Conservation (phyloP, 2,888 invertebrate genomes). For the Drosophila phalerata region DNA sequence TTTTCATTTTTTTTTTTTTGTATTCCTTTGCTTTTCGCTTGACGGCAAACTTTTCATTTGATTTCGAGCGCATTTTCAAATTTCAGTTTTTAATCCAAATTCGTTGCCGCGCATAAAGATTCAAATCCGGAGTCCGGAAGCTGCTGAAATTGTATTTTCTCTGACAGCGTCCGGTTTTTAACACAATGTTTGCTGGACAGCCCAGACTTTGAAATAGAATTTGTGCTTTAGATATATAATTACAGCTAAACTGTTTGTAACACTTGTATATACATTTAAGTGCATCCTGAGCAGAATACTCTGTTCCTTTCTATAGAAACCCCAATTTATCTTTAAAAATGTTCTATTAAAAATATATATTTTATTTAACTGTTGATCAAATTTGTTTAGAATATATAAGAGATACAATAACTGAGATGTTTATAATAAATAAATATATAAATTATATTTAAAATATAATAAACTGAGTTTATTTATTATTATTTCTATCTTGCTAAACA, state of each 20-base stretch:
- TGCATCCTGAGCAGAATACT: not conserved
- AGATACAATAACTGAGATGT: too few species aligned
- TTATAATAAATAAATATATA: too few species aligned
- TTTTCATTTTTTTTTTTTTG: not conserved
- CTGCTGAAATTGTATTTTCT: constrained; percentile 4
- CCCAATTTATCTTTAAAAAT: too few species aligned
- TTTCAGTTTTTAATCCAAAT: constrained; percentile 28
- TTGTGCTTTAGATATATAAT: not conserved
- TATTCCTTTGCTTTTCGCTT: not conserved
- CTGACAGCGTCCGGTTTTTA: constrained; percentile 18
- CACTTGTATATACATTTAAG: not conserved
- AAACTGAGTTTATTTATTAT: too few species aligned
- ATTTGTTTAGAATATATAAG: too few species aligned
- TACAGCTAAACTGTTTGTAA: not conserved
- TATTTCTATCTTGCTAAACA: too few species aligned
- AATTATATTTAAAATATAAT: too few species aligned
- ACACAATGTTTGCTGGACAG: not conserved
- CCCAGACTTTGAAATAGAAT: not conserved
- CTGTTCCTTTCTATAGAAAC: too few species aligned
- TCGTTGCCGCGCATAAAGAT: constrained; percentile 2
- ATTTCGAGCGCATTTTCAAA: constrained; percentile 13
- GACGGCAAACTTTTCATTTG: constrained; percentile 8
- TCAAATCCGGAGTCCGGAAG: constrained; percentile 15
- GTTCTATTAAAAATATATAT: too few species aligned
- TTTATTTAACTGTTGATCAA: too few species aligned